Evolutionary conservation across 2,113 vertebrate species (phyloP), one percentile per base, ranked within the genome.

Genomic region (Platycercus adscitus): DNA sequence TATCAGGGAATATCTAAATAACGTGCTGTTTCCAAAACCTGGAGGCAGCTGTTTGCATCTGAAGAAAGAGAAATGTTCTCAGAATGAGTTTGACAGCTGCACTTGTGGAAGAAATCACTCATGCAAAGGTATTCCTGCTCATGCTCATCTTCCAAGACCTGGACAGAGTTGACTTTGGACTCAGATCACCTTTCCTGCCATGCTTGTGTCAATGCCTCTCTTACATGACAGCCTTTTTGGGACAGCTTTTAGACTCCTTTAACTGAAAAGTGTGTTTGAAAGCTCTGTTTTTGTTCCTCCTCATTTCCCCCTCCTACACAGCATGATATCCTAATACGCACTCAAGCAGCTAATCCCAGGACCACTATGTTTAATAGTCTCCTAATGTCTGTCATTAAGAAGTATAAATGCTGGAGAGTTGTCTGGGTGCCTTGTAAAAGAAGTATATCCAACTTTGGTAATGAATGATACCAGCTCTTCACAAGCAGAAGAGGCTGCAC

Each of bases 321-420:
- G 82, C 37, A 25, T 66, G 92, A 94, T 81, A 89, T 56, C 52
- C 83, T 92, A 91, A 79, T 81, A 79, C 0, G 4, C 81, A 91
- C 94, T 93, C 86, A 92, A 87, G 81, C 49, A 17, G 46, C 86
- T 44, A 91, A 92, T 93, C 90, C 86, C 88, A 91, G 92, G 86
- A 93, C 88, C 77, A 63, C 92, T 79, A 2, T 21, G 52, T 61
- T 90, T 91, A 86, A 81, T 92, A 83, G 68, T 93, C 89, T 92
- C 75, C 80, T 82, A 85, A 87, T 81, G 92, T 41, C 86, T 93
- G 5, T 81, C 61, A 93, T 89, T 95, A 95, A 53, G 52, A 82
- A 93, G 29, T 58, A 70, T 29, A 91, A 95, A 95, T 93, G 66
- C 66, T 83, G 86, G 56, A 53, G 44, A 85, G 61, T 43, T 76